Conservation (phyloP, 2,797 vertebrate species). For the Malacoctenus gilli region DNA sequence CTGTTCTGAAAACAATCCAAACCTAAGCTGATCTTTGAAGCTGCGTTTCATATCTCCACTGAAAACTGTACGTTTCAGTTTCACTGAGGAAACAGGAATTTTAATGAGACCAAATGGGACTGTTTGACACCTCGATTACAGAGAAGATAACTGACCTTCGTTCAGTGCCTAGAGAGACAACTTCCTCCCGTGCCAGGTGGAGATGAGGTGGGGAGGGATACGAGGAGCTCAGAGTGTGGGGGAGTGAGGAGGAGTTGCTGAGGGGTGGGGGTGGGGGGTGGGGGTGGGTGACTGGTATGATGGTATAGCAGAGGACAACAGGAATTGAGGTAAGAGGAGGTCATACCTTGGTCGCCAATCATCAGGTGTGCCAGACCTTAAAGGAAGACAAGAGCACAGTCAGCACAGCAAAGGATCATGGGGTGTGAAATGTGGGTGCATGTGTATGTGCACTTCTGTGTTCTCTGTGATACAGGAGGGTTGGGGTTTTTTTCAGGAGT, state of each 20-base stretch:
- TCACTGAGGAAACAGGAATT: slow-evolving; percentile 41
- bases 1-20: slow-evolving; percentile 16
- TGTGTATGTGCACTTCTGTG: slow-evolving; percentile 10
- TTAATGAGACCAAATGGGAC: slow-evolving; percentile 33
- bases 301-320: slow-evolving; percentile 90
- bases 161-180: slow-evolving; percentile 80
- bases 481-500: slow-evolving; percentile 34
- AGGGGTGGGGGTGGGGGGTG: too few relatives aligned
- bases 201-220: slow-evolving; percentile 80
- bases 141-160: slow-evolving; percentile 76
- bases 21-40: slow-evolving; percentile 17
- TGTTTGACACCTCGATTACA: slow-evolving; percentile 43
- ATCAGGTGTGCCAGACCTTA: slow-evolving; percentile 99
- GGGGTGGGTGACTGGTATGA: slow-evolving; percentile 78
- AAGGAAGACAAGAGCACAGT: slow-evolving; percentile 99
- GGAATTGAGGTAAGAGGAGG: slow-evolving; percentile 83
- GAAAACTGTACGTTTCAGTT: slow-evolving; percentile 36
- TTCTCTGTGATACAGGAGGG: slow-evolving; percentile 37
- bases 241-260: slow-evolving; percentile 71
- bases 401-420: slow-evolving; percentile 96
- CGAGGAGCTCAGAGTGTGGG: slow-evolving; percentile 73
- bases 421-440: slow-evolving; percentile 78
- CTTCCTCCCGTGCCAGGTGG: slow-evolving; percentile 78
- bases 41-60: slow-evolving; percentile 18
- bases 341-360: slow-evolving; percentile 99